Percentiles rank a stretch among this genome's conserved stretches.
These are phyloP conservation scores for Mesoclemmys tuberculata DNA, from an alignment of 2,113 vertebrate genomes.

Conservation along the genomic window DNA sequence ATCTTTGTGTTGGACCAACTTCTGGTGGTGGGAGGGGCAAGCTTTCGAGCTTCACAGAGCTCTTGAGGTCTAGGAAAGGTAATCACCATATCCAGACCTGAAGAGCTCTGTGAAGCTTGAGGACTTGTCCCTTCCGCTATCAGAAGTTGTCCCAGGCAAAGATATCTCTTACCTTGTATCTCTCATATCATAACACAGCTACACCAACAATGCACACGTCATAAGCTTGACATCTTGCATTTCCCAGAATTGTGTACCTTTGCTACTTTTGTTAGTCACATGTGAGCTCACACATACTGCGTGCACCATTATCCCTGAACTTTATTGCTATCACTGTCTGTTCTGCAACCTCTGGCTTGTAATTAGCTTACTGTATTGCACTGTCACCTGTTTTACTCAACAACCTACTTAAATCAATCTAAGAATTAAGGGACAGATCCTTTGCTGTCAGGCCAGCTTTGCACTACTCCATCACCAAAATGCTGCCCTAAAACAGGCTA, in stretches of 20 bases:
- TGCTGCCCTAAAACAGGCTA: neutral
- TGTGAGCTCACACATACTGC: rapidly evolving
- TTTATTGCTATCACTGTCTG: rapidly evolving
- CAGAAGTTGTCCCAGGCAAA: neutral
- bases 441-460: rapidly evolving
- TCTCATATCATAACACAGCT: neutral
- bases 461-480: neutral
- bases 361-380: neutral
- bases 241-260: neutral
- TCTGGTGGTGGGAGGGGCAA: neutral
- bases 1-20: neutral
- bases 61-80: neutral
- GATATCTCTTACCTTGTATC: neutral
- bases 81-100: neutral
- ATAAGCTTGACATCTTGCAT: neutral
- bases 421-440: neutral
- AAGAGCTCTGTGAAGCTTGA: neutral
- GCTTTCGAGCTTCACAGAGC: too few species aligned
- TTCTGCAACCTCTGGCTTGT: neutral
- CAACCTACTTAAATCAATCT: neutral
- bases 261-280: neutral
- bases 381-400: neutral
- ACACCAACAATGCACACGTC: neutral
- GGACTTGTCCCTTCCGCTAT: neutral
- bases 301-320: rapidly evolving